Evolutionary conservation across 2,888 invertebrate genomes (phyloP).

Genomic region (Griposia aprilina): DNA sequence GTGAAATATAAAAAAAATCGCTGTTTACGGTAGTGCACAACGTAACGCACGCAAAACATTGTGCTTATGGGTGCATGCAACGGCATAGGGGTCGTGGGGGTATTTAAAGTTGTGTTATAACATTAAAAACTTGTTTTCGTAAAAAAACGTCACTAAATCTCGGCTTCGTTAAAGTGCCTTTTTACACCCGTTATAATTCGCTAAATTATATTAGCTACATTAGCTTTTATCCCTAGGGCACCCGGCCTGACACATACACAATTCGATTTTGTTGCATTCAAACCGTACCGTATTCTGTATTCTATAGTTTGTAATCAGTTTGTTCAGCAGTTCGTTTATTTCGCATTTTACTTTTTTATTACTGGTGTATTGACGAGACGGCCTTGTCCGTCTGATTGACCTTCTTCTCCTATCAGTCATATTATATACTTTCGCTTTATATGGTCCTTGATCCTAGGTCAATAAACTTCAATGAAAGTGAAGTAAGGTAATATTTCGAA

Average conservation of each 20-base stretch:
- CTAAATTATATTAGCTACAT: not conserved
- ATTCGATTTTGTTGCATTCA: not conserved
- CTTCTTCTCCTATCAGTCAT: slow-evolving; percentile 24
- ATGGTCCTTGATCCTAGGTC: slow-evolving; percentile 9
- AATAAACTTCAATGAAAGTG: not conserved
- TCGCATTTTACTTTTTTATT: slow-evolving; percentile 15
- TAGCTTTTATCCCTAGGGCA: not conserved
- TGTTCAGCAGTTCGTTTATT: slow-evolving; percentile 1
- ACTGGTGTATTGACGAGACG: not conserved
- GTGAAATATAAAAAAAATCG: too few relatives aligned
- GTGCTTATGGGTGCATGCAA: too few relatives aligned
- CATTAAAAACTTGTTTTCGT: too few relatives aligned
- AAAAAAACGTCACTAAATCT: too few relatives aligned
- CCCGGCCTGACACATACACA: not conserved
- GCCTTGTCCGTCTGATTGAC: slow-evolving; percentile 30
- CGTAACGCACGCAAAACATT: too few relatives aligned
- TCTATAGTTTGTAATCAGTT: not conserved
- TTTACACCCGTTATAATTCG: too few relatives aligned
- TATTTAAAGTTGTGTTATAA: too few relatives aligned
- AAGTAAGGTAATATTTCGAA: not conserved
- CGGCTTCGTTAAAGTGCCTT: too few relatives aligned
- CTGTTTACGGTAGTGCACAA: too few relatives aligned
- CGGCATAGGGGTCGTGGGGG: too few relatives aligned
- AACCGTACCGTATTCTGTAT: not conserved
- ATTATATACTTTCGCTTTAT: slow-evolving; percentile 27